phyloP scores from a whole-genome alignment of 2,797 vertebrate species.

The Macropus fuliginosus region DNA sequence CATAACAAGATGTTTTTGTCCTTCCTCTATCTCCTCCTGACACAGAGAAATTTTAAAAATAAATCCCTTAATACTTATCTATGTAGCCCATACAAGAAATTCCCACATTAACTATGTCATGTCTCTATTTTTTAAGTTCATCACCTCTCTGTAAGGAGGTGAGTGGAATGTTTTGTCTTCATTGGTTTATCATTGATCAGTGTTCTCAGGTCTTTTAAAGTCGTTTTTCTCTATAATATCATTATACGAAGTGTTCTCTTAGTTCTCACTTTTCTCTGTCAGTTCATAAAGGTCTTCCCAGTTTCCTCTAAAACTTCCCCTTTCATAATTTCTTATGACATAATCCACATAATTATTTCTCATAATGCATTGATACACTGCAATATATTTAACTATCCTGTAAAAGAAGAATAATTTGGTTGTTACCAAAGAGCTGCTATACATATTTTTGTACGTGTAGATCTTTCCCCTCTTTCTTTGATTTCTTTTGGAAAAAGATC shows the following conservation, averaged over 20 bases:
- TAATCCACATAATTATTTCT: too few relatives aligned
- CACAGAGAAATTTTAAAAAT: not conserved
- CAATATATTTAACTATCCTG: not conserved
- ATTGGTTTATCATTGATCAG: not conserved
- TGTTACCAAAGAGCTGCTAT: not conserved
- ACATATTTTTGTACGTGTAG: not conserved
- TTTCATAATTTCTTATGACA: not conserved
- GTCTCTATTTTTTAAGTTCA: not conserved
- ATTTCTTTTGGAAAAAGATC: not conserved
- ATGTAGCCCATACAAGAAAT: not conserved
- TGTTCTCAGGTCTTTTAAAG: not conserved
- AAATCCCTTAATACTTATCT: not conserved
- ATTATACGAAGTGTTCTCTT: not conserved
- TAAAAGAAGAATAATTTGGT: not conserved
- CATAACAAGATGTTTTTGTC: not conserved
- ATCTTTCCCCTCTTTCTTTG: not conserved
- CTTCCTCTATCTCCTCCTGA: not conserved
- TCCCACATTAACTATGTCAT: not conserved
- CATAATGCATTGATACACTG: not conserved
- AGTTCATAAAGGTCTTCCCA: not conserved
- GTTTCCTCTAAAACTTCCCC: not conserved
- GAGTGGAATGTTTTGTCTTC: not conserved
- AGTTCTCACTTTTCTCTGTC: not conserved
- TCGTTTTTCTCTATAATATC: not conserved
- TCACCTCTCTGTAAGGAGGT: not conserved